Percentiles rank a stretch among this genome's conserved stretches.
These are phyloP conservation scores for Micrasema minimum DNA, from an alignment of 1,140 invertebrate genomes.

Conservation along the genomic window DNA sequence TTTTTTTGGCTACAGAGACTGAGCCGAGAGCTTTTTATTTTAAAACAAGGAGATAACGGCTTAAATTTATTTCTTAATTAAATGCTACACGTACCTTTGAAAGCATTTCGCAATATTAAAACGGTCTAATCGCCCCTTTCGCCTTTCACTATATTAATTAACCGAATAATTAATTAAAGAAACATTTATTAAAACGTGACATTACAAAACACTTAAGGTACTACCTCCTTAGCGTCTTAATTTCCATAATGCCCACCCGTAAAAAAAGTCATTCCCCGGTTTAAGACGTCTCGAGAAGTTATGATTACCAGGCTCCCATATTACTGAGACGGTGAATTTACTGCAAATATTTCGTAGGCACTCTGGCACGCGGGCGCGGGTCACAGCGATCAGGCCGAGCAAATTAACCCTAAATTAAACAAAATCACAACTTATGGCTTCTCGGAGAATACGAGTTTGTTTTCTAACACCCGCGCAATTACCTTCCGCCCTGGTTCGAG, in stretches of 20 bases:
- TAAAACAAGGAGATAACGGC: constrained; percentile 32
- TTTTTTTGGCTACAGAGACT: background rate
- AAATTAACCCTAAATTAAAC: constrained; percentile 66
- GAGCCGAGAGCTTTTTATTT: constrained; percentile 22
- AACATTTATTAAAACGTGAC: constrained; percentile 53
- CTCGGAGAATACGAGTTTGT: constrained; percentile 58
- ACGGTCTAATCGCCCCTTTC: constrained; percentile 38
- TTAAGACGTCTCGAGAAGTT: constrained; percentile 45
- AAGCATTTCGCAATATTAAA: constrained; percentile 39
- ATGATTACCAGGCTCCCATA: constrained; percentile 49
- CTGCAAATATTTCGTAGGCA: constrained; percentile 47
- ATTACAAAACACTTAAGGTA: constrained; percentile 54
- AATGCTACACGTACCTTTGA: constrained; percentile 52
- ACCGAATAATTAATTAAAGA: constrained; percentile 53
- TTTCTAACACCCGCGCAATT: constrained; percentile 53
- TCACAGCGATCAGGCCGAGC: constrained; percentile 53
- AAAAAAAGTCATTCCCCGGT: constrained; percentile 50
- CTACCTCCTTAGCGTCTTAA: constrained; percentile 50
- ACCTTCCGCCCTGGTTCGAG: constrained; percentile 13
- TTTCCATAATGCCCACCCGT: constrained; percentile 53
- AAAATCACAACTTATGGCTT: constrained; percentile 64
- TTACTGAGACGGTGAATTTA: constrained; percentile 40
- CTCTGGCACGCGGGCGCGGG: constrained; percentile 43
- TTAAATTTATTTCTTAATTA: constrained; percentile 52
- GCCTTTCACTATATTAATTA: constrained; percentile 46